These are phyloP conservation scores for Vanessa atalanta DNA, from an alignment of 1,140 invertebrate genomes.

Conservation along the genomic window DNA sequence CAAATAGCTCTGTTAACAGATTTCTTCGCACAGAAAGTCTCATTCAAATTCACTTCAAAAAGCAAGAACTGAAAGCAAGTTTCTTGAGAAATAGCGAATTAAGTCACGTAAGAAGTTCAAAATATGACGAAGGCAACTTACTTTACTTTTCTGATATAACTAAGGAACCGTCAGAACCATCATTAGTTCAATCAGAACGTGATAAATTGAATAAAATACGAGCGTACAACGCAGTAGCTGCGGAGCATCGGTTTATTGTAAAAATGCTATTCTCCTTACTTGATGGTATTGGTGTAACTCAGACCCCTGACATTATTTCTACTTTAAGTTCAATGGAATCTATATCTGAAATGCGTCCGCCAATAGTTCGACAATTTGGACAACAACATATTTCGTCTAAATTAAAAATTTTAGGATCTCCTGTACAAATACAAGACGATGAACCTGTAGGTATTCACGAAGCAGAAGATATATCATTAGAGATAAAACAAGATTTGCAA, in stretches of 20 bases:
- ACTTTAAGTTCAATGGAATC: constrained; percentile 22
- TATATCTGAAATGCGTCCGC: constrained; percentile 7
- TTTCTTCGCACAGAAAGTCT: constrained; percentile 23
- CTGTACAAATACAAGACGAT: background rate
- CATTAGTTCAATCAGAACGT: constrained; percentile 50
- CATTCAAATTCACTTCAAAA: constrained; percentile 46
- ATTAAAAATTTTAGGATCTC: background rate
- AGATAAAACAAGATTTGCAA: constrained; percentile 38
- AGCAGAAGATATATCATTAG: constrained; percentile 38
- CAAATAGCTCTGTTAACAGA: background rate
- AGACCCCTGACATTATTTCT: background rate
- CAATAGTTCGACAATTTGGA: constrained; percentile 49
- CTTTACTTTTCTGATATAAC: constrained; percentile 36
- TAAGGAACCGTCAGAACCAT: constrained; percentile 38
- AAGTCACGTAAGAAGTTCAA: background rate
- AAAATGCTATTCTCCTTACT: constrained; percentile 52
- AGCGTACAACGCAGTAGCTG: constrained; percentile 30
- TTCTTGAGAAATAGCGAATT: constrained; percentile 6
- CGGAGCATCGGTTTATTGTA: constrained; percentile 52
- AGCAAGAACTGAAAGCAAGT: constrained; percentile 31
- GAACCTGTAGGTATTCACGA: constrained; percentile 17
- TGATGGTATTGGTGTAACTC: constrained; percentile 32
- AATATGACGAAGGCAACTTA: constrained; percentile 38
- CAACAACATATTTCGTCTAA: constrained; percentile 44
- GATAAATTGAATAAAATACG: constrained; percentile 38